Percentiles rank a stretch among this genome's conserved stretches.
Conservation (phyloP, 2,888 invertebrate species). For the Adelphocoris suturalis region DNA sequence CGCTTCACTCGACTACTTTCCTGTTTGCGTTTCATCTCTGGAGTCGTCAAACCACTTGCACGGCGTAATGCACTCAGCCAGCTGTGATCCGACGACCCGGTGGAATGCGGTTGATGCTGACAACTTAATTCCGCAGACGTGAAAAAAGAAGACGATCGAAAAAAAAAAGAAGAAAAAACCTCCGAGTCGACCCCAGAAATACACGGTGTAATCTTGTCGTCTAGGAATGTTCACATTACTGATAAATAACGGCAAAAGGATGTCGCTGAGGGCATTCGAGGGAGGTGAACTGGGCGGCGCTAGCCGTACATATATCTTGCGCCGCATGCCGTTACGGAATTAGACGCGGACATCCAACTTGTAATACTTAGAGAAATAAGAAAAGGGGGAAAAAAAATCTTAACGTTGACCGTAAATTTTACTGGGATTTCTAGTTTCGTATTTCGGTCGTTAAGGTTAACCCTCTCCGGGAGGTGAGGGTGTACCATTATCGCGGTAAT, state of each 20-base stretch:
- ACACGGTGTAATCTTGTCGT: constrained; percentile 20
- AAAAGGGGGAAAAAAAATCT: not conserved
- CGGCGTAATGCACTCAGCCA: no score
- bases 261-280: not conserved
- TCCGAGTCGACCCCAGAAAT: not conserved
- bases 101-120: constrained; percentile 19
- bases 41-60: no score
- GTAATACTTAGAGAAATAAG: not conserved
- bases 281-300: not conserved
- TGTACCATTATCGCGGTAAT: not conserved
- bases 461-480: not conserved
- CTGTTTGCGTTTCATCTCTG: no score
- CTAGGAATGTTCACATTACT: constrained; percentile 30
- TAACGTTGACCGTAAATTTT: constrained; percentile 1
- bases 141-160: not conserved
- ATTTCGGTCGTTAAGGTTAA: not conserved
- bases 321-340: not conserved
- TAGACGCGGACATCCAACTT: not conserved
- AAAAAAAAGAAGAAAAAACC: not conserved
- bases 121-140: not conserved
- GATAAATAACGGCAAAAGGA: constrained; percentile 19
- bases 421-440: not conserved
- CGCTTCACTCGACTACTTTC: no score
- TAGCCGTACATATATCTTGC: constrained; percentile 4
- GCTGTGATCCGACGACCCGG: no score